phyloP scores from a whole-genome alignment of 2,888 invertebrate genomes.

The Biston stratarius region DNA sequence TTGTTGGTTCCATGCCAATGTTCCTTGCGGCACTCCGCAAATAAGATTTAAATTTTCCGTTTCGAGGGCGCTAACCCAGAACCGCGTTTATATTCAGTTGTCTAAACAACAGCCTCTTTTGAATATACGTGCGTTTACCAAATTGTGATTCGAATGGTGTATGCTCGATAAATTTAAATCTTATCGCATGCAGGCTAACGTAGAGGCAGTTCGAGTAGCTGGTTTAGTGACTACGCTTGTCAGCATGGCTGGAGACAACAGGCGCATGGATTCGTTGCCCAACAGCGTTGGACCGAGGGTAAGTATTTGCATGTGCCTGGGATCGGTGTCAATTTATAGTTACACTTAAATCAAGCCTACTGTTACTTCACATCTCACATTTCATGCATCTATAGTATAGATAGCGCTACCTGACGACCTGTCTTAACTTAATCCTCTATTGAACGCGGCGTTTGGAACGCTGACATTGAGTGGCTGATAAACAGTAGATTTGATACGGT shows the following conservation, averaged over 20 bases:
- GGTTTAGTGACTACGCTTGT: slow-evolving; percentile 94
- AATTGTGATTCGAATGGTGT: slow-evolving; percentile 53
- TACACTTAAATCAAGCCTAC: slow-evolving; percentile 10
- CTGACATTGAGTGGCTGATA: slow-evolving; percentile 10
- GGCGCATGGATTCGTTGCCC: slow-evolving; percentile 82
- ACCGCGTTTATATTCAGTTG: slow-evolving; percentile 49
- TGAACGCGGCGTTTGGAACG: neutral
- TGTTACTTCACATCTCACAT: slow-evolving; percentile 10
- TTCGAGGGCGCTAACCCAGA: slow-evolving; percentile 56
- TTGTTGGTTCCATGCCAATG: slow-evolving; percentile 73
- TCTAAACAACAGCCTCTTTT: slow-evolving; percentile 42
- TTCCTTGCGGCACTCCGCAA: slow-evolving; percentile 65
- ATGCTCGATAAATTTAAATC: slow-evolving; percentile 81
- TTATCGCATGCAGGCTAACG: slow-evolving; percentile 89
- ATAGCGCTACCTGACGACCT: neutral
- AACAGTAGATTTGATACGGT: slow-evolving; percentile 22
- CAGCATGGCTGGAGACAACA: slow-evolving; percentile 90
- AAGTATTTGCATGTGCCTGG: slow-evolving; percentile 61
- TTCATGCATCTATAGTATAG: slow-evolving; percentile 9
- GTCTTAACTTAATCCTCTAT: slow-evolving; percentile 11
- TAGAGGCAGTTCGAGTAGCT: slow-evolving; percentile 93
- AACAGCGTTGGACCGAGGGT: slow-evolving; percentile 86
- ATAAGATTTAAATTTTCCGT: slow-evolving; percentile 83
- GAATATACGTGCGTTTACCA: slow-evolving; percentile 43
- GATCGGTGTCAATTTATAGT: neutral